phyloP scores from a whole-genome alignment of 2,797 vertebrate genomes.

The Cyprinella venusta region DNA sequence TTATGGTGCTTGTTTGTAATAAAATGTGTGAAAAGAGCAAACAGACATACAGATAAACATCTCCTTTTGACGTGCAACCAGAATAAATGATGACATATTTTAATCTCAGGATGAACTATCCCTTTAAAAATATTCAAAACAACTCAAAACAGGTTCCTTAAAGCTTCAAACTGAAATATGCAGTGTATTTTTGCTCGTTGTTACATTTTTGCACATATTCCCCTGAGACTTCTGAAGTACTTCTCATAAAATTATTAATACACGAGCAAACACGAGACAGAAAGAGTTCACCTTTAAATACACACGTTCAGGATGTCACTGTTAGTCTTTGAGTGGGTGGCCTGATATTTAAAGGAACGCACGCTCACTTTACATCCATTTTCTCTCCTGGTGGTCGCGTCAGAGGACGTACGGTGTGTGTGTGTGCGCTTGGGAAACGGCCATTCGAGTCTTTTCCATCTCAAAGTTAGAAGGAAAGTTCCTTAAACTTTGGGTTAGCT shows the following conservation, averaged over 20 bases:
- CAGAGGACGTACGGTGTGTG: slow-evolving; percentile 24
- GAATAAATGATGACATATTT: neutral
- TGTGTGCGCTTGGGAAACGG: slow-evolving; percentile 46
- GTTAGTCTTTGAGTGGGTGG: slow-evolving; percentile 62
- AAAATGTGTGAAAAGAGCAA: neutral
- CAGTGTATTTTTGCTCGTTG: neutral
- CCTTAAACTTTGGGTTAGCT: slow-evolving; percentile 63
- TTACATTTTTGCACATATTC: slow-evolving; percentile 9
- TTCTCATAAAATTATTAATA: slow-evolving; percentile 59
- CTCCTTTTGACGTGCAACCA: neutral
- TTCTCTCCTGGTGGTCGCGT: slow-evolving; percentile 58
- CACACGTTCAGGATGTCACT: slow-evolving; percentile 57
- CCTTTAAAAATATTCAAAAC: slow-evolving; percentile 9
- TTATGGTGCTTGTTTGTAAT: neutral
- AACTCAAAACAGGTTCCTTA: neutral
- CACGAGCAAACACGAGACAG: slow-evolving; percentile 48
- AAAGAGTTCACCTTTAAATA: slow-evolving; percentile 48
- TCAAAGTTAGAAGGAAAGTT: slow-evolving; percentile 54
- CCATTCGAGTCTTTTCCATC: slow-evolving; percentile 53
- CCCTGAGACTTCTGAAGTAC: slow-evolving; percentile 17
- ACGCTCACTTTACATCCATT: slow-evolving; percentile 53
- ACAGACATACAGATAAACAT: neutral
- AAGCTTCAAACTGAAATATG: neutral
- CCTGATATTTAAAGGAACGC: slow-evolving; percentile 57
- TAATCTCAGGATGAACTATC: neutral